Evolutionary conservation across 2,797 vertebrate species (phyloP), one percentile per base, ranked within the genome.

Genomic region (Chaenodraco wilsoni): DNA sequence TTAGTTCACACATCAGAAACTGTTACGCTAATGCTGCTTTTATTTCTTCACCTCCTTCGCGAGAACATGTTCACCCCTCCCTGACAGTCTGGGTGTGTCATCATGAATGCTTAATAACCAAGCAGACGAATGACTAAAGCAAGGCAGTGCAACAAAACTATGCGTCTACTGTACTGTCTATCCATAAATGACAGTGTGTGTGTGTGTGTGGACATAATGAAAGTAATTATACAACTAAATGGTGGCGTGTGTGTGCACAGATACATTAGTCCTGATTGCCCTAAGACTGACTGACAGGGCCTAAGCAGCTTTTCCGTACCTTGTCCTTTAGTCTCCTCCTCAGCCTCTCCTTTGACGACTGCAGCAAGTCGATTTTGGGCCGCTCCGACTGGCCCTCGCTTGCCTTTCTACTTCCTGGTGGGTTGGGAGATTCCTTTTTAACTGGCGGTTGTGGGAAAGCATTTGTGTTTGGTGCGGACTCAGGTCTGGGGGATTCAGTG

Each of bases 291-390:
- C 23, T 88, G 87, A 87, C 87, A 83, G 83, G 56, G 78, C 57
- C 65, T 92, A 90, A 89, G 84, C 81, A 87, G 89, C 85, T 88
- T 92, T 94, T 45, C 72, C 0, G 79, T 92, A 97, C 97, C 97
- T 99, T 98, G 90, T 99, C 96, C 91, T 97, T 99, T 88, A 99
- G 96, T 76, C 98, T 96, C 87, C 96, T 95, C 83, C 96, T 93
- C 91, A 99, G 95, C 72, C 97, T 94, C 91, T 99, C 97, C 94
- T 97, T 99, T 56, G 97, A 99, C 16, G 97, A 99, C 93, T 97
- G 97, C 67, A 99, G 96, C 89, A 99, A 85, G 79, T 92, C 96
- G 85, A 99, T 90, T 94, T 90, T 97, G 86, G 96, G 96, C 37
- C 91, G 92, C 79, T 96, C 95, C 0, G 90, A 60, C 64, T 74